Conservation (phyloP, 1,140 invertebrate genomes). For the Lasioglossum baleicum region DNA sequence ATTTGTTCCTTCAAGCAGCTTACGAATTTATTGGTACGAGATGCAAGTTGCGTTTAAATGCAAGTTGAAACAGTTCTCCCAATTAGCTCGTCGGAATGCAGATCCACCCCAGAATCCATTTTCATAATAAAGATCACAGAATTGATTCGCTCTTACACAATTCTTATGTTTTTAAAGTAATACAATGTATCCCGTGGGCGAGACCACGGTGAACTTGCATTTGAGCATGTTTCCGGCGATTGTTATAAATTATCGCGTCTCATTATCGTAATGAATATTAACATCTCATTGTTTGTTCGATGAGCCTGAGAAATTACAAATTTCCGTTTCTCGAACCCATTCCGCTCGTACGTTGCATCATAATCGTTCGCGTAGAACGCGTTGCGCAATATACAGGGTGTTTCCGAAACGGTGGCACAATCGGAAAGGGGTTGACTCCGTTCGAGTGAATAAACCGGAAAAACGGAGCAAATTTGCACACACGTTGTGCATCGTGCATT, state of each 20-base stretch:
- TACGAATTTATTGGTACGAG: not conserved
- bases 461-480: too few relatives aligned
- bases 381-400: slow-evolving; percentile 40
- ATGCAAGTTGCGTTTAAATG: too few relatives aligned
- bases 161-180: too few relatives aligned
- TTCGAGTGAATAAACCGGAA: too few relatives aligned
- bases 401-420: too few relatives aligned
- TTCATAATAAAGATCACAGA: not conserved
- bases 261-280: slow-evolving; percentile 34
- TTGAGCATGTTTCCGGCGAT: slow-evolving; percentile 26
- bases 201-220: slow-evolving; percentile 18
- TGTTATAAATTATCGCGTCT: slow-evolving; percentile 9
- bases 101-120: too few relatives aligned
- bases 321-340: slow-evolving; percentile 26
- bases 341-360: not conserved
- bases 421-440: too few relatives aligned
- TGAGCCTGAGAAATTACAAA: slow-evolving; percentile 18
- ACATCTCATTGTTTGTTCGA: slow-evolving; percentile 34
- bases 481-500: too few relatives aligned
- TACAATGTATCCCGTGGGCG: not conserved
- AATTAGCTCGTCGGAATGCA: too few relatives aligned
- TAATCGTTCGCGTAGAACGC: slow-evolving; percentile 31
- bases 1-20: not conserved
- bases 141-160: not conserved
- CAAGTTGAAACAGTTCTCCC: too few relatives aligned